Base-by-base conservation (phyloP, 2,113 vertebrate genomes). In the Nansenia antarctica region DNA sequence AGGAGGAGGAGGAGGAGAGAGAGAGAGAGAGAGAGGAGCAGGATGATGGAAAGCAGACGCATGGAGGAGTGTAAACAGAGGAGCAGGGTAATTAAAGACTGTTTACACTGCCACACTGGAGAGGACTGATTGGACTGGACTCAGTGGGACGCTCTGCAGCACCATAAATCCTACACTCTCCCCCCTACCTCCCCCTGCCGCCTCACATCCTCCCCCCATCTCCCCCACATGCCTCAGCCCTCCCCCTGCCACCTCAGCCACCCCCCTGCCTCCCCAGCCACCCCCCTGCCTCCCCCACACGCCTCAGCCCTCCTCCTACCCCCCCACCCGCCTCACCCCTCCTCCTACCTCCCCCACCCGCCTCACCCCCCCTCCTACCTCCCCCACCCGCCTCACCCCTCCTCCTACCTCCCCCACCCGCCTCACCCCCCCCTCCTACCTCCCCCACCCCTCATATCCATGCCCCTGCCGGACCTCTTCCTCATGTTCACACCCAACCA, bases 81-180 rank as follows among this genome's bases (percentile, higher is more conserved):
- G 82, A 79, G 61, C 62, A 15, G 70, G 73, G 84, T 86, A 90
- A 88, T 90, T 91, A 89, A 91, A 85, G 85, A 73, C 82, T 76
- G 85, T 88, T 91, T 88, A 85, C 74, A 79, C 79, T 37, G 72
- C 85, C 81, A 67, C 69, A 65, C 85, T 65, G 83, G 73, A 87
- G 73, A 87, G 78, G 68, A 45, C 9, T 85, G 85, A 90, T 89
- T 76, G 73, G 70, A 24, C 77, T 59, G 60, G 83, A 80, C 73
- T 77, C 62, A 70, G 73, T 31, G 66, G 72, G 79, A 79, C 66
- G 61, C 67, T 76, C 73, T 83, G 84, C 76, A 79, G 65, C 78
- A 85, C 80, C 66, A 85, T 89, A 86, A 89, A 92, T 88, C 75
- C 80, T 37, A 67, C 55, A 27, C 37, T 35, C 30, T 55, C 77